Conservation (phyloP, 1,140 invertebrate genomes). For the Oncopodura yosiiana region DNA sequence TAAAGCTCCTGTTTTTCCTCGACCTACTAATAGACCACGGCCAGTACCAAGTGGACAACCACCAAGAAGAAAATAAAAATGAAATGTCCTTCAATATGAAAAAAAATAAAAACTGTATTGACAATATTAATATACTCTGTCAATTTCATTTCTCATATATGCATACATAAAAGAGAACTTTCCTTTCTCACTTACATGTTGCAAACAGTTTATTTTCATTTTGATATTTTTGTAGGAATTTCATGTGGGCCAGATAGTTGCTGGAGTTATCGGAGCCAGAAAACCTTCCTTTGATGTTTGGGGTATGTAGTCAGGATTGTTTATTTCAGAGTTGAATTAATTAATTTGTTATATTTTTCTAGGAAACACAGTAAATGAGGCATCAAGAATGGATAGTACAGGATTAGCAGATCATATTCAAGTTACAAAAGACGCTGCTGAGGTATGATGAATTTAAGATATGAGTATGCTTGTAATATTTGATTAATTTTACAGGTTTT, state of each 20-base stretch:
- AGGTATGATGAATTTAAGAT: slow-evolving; percentile 43
- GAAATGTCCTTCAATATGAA: no score
- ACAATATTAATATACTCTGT: no score
- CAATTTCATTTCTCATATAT: no score
- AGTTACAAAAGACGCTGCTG: slow-evolving; percentile 72
- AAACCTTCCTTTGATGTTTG: slow-evolving; percentile 98
- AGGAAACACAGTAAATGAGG: slow-evolving; percentile 73
- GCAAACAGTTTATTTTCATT: not conserved
- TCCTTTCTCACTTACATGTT: no score
- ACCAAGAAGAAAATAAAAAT: no score
- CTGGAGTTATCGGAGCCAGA: slow-evolving; percentile 91
- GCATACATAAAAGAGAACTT: no score
- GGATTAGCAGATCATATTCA: slow-evolving; percentile 77
- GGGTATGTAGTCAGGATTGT: slow-evolving; percentile 68
- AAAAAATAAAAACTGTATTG: no score
- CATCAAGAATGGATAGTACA: slow-evolving; percentile 85
- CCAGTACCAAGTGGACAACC: slow-evolving; percentile 21
- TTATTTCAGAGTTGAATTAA: not conserved
- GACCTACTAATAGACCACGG: not conserved
- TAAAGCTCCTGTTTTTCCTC: slow-evolving; percentile 23
- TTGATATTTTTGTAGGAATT: slow-evolving; percentile 52
- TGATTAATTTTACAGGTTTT: slow-evolving; percentile 50
- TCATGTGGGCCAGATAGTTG: slow-evolving; percentile 87
- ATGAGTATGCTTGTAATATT: not conserved
- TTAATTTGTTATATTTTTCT: not conserved